Evolutionary conservation across 2,113 vertebrate genomes (phyloP), one percentile per base, ranked within the genome.

Genomic region (Spheniscus mendiculus): DNA sequence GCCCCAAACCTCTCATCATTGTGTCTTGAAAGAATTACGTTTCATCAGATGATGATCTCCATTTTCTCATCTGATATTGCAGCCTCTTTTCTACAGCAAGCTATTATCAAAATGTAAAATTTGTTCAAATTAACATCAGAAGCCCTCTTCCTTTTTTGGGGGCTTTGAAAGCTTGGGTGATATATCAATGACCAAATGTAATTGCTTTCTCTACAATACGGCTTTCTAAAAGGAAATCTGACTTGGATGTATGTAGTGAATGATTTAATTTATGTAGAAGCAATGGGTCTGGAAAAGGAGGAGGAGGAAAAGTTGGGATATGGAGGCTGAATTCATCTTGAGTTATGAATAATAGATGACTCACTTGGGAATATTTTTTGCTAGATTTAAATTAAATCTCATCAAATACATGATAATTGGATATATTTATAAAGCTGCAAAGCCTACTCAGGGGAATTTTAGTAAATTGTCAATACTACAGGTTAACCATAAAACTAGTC

Each of bases 331-430:
- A 88, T 94, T 74, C 55, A 73, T 95, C 58, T 91, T 50, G 53
- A 86, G 62, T 85, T 96, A 96, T 93, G 86, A 96, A 95, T 93
- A 98, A 96, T 11, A 86, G 80, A 96, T 94, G 76, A 83, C 69
- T 93, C 83, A 95, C 93, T 95, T 92, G 88, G 44, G 89, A 71
- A 81, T 89, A 53, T 71, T 94, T 72, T 96, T 97, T 96, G 53
- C 63, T 66, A 49, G 55, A 50, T 89, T 97, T 92, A 93, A 95
- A 83, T 76, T 91, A 95, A 95, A 95, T 70, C 94, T 88, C 83
- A 94, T 94, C 56, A 89, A 76, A 79, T 61, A n/a, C 22, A n/a
- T 59, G 42, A 87, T 96, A 84, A 95, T 95, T 94, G 73, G 83
- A 49, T 95, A 73, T 59, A 93, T 95, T 96, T 94, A 77, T 93